Evolutionary conservation across 2,797 vertebrate genomes (phyloP), one percentile per base, ranked within the genome.

Genomic region (Thunnus albacares): DNA sequence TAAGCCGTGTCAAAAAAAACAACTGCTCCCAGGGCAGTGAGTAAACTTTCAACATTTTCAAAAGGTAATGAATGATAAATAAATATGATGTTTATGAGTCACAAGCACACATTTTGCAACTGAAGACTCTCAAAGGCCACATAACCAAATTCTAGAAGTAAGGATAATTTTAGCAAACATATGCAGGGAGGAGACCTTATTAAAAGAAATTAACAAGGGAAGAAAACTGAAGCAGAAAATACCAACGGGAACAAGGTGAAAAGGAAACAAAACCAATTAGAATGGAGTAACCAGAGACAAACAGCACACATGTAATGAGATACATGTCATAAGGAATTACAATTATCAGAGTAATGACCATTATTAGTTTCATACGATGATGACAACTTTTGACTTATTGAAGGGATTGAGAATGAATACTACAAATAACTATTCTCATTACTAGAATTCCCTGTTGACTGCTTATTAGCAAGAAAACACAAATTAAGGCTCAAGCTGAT

Each of bases 1-100:
- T 75, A 68, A 49, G 18, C 20, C 18, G 13, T 47, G 18, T 18
- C 6, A 20, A 51, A 51, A 53, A 55, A 73, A 60, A 65, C 18
- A 4, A 47, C 17, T 51, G 45, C 28, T 78, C 80, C 66, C 66
- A 51, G 55, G 52, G 58, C 24, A 45, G 43, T 18, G 18, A 65
- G 63, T 52, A 55, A 65, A 80, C 41, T 24, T 79, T 35, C 45
- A 77, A 79, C 55, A 51, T 70, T 81, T 73, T 49, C 55, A 69
- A 43, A 75, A 58, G 53, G 41, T 73, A 66, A 72, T 79, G 60
- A 75, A 75, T 51, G 68, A 75, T 59, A 62, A 58, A 77, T 65
- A 81, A 81, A 82, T 24, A 57, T 61, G 14, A 62, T 58, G 52
- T 60, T 80, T 63, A 74, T 56, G 61, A 85, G 64, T 76, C 86